A percentile compares a stretch with the other conserved stretches of the same genome.
Evolutionary conservation across 2,113 vertebrate genomes (phyloP).

Genomic region (Nothocercus julius): DNA sequence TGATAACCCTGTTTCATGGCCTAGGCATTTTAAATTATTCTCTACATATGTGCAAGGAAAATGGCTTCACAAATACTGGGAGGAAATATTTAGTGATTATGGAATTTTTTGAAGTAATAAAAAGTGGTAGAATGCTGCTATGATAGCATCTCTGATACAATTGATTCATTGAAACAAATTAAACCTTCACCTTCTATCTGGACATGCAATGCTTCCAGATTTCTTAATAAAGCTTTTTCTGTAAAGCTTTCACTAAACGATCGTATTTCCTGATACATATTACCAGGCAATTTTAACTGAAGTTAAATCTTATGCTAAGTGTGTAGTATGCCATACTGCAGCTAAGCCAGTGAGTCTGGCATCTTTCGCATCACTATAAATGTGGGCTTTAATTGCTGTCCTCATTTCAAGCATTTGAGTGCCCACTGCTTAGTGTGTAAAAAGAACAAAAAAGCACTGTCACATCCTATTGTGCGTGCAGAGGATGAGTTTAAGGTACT

Average conservation of each 20-base stretch:
- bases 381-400: neutral
- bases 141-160: neutral
- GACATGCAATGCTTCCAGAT: neutral
- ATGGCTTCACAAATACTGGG: neutral
- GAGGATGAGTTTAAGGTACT: slow-evolving; percentile 3
- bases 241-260: slow-evolving; percentile 51
- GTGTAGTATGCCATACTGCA: neutral
- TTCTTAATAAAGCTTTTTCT: slow-evolving; percentile 30
- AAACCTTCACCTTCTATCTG: neutral
- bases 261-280: neutral
- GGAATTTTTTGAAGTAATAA: neutral
- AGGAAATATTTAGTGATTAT: slow-evolving; percentile 14
- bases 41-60: neutral
- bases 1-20: slow-evolving; percentile 7
- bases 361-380: slow-evolving; percentile 20
- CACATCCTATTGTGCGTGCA: neutral
- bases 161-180: neutral
- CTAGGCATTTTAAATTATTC: slow-evolving; percentile 22
- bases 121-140: neutral
- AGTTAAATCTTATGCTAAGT: neutral
- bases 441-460: slow-evolving; percentile 20
- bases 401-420: slow-evolving; percentile 25
- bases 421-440: neutral
- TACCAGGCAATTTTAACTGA: slow-evolving; percentile 43
- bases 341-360: neutral